A percentile compares a stretch with the other conserved stretches of the same genome.
phyloP scores from a whole-genome alignment of 2,113 vertebrate species.

The Otolemur garnettii region DNA sequence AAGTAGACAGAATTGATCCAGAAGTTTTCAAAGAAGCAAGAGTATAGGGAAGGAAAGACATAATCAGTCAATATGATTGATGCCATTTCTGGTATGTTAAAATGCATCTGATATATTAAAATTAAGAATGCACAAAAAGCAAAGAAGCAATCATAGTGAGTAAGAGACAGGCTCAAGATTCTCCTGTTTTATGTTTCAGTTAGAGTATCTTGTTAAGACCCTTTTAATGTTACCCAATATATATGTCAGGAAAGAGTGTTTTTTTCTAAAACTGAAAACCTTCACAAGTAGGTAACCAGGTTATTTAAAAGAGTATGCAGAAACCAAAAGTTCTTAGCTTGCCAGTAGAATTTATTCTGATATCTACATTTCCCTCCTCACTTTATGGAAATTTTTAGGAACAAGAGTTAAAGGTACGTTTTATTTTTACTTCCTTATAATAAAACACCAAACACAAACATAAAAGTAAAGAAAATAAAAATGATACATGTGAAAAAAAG shows the following conservation, averaged over 20 bases:
- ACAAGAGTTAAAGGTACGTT: constrained; percentile 39
- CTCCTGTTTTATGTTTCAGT: constrained; percentile 5
- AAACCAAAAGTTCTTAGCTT: constrained; percentile 46
- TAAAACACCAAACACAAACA: constrained; percentile 55
- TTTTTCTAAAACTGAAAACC: constrained; percentile 51
- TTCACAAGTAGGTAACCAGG: constrained; percentile 40
- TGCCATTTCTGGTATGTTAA: neutral
- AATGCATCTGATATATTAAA: constrained; percentile 11
- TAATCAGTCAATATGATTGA: neutral
- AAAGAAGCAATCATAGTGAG: neutral
- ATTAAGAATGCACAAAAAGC: constrained; percentile 24
- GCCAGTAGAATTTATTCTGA: constrained; percentile 50
- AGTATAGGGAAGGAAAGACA: neutral
- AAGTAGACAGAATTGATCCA: neutral
- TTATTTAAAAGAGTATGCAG: constrained; percentile 52
- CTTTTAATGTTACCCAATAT: constrained; percentile 18
- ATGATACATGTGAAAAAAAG: constrained; percentile 32
- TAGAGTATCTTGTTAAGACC: constrained; percentile 2
- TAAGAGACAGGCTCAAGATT: neutral
- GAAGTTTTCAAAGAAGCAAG: neutral
- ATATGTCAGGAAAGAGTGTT: constrained; percentile 33
- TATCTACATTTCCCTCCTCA: neutral
- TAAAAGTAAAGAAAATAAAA: neutral
- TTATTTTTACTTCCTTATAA: constrained; percentile 60
- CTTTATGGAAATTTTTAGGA: constrained; percentile 60